Evolutionary conservation across 2,888 invertebrate species (phyloP), one percentile per base, ranked within the genome.

Genomic region (Cephalotes varians): DNA sequence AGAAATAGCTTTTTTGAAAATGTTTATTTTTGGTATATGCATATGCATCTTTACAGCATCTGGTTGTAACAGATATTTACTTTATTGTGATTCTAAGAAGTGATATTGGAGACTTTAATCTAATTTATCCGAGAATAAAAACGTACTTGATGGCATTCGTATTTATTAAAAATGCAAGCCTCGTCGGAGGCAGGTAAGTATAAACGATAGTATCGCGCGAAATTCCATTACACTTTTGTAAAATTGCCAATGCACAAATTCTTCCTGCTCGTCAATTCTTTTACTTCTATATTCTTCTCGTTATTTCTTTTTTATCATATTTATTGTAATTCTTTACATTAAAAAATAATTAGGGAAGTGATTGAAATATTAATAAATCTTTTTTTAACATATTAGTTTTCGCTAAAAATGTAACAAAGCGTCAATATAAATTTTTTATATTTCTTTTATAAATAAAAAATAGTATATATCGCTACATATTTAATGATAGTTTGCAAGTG

Each of bases 71-170:
- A 18, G 2, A 0, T 49, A 34, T 3, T 44, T 3, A 34, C 6
- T 44, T 3, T 28, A 21, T 47, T 34, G 25, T 4, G 12, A 3
- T 0, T 44, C 34, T 18, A 12, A 76, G 28, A 34, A 76, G 2
- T 18, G 10, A 25, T 5, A 15, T 31, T 40, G 60, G 60, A 82
- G 71, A 87, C 81, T 86, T 81, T 81, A 86, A 64, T 21, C 60
- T 88, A 85, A 88, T 81, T 88, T 84, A 90, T 71, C 5, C 58
- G 79, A 83, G 74, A 85, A 88, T 81, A 88, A 87, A 86, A 81
- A 49, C 15, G 72, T 58, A 60, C 76, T 74, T 6, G 10, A 49
- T 60, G 56, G 51, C 31, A n/a, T 40, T 25, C 18, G 25, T 10
- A 21, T 28, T 9, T 62, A 79, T 88, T 88, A 85, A 80, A 87